Evolutionary conservation across 2,797 vertebrate genomes (phyloP).

Genomic region (Anniella stebbinsi): DNA sequence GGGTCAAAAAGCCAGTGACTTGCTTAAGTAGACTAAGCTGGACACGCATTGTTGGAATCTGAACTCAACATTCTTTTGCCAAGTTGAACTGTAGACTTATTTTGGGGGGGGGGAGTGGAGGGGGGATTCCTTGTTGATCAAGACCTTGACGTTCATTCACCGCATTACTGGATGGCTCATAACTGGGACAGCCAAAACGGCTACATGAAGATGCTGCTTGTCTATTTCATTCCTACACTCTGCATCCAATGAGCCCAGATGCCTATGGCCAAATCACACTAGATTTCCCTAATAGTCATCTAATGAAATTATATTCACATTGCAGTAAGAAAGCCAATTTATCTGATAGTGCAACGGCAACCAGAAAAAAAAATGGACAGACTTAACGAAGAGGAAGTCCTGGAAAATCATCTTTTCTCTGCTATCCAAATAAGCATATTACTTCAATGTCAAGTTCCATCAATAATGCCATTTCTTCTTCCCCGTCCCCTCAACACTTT

Average conservation of each 20-base stretch:
- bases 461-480: slow-evolving; percentile 35
- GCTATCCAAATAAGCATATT: slow-evolving; percentile 54
- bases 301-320: slow-evolving; percentile 22
- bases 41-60: neutral
- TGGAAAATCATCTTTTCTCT: slow-evolving; percentile 60
- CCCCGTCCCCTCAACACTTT: neutral
- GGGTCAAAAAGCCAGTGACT: neutral
- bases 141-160: too few species aligned
- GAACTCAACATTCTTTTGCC: too few species aligned
- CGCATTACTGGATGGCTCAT: neutral
- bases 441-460: slow-evolving; percentile 62
- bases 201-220: neutral
- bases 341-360: slow-evolving; percentile 41
- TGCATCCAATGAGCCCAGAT: too few species aligned
- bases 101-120: too few species aligned
- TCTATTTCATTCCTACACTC: neutral
- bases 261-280: neutral
- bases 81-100: neutral
- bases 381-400: slow-evolving; percentile 50
- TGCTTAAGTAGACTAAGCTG: neutral
- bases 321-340: slow-evolving; percentile 38
- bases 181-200: neutral
- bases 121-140: too few species aligned
- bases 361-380: slow-evolving; percentile 21
- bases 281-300: neutral